A percentile compares a stretch with the other conserved stretches of the same genome.
Evolutionary conservation across 2,113 vertebrate species (phyloP).

Genomic region (Rhabdornis inornatus): DNA sequence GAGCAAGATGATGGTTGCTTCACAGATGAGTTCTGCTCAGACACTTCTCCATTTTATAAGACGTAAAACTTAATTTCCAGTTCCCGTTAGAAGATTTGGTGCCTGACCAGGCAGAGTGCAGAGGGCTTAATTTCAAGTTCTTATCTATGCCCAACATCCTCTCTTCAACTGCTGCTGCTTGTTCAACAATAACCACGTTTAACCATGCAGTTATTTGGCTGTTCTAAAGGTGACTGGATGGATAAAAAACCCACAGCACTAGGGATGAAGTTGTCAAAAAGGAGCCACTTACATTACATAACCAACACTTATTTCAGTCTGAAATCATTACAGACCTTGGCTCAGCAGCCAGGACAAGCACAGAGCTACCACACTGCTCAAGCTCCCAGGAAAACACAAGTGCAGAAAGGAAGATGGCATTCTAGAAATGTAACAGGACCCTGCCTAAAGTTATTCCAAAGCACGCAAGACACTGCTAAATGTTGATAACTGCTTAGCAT

Average conservation of each 20-base stretch:
- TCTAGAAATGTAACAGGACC: background rate
- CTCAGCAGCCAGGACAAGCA: background rate
- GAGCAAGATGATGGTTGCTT: background rate
- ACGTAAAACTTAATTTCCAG: background rate
- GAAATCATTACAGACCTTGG: background rate
- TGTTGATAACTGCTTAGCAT: background rate
- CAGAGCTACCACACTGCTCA: background rate
- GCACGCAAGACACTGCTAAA: background rate
- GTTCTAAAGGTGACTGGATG: background rate
- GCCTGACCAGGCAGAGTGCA: background rate
- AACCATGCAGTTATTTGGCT: background rate
- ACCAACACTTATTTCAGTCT: background rate
- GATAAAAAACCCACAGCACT: background rate
- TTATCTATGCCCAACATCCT: background rate
- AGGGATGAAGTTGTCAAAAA: background rate
- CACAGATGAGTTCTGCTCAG: background rate
- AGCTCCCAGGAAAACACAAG: background rate
- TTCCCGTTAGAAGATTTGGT: background rate
- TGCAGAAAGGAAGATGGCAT: background rate
- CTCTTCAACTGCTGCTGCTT: background rate
- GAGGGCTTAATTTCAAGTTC: background rate
- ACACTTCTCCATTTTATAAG: background rate
- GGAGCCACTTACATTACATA: fast-evolving
- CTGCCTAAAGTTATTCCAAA: background rate
- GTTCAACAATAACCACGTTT: background rate